Conservation (phyloP, 2,888 invertebrate species). For the Julus scanicus region DNA sequence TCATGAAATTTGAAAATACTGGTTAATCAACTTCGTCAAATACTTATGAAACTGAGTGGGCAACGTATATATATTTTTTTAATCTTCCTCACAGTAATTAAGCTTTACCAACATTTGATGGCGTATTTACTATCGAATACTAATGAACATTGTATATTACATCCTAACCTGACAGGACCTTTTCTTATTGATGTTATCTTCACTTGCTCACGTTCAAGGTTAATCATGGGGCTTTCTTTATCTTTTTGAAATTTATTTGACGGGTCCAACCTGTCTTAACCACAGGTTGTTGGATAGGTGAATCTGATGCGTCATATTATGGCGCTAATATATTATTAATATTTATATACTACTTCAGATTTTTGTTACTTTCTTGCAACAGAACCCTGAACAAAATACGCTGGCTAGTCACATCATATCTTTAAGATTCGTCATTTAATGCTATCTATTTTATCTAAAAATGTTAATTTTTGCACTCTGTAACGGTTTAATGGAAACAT, state of each 20-base stretch:
- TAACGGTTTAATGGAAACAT: too few relatives aligned
- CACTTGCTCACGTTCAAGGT: slow-evolving; percentile 4
- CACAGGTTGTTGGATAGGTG: not conserved
- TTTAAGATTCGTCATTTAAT: too few relatives aligned
- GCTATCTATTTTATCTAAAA: too few relatives aligned
- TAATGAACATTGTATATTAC: not conserved
- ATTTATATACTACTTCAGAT: not conserved
- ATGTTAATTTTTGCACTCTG: too few relatives aligned
- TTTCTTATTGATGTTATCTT: not conserved
- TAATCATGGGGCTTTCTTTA: slow-evolving; percentile 26
- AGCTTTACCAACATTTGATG: not conserved
- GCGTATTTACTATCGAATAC: slow-evolving; percentile 33
- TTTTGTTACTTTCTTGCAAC: not conserved
- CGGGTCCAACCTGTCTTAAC: not conserved
- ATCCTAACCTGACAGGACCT: not conserved
- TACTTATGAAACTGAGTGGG: not conserved
- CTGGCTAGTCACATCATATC: too few relatives aligned
- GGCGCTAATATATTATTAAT: not conserved
- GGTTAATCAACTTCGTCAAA: slow-evolving; percentile 25
- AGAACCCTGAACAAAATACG: not conserved
- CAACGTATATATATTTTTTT: not conserved
- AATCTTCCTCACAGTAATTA: slow-evolving; percentile 15
- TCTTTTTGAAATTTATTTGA: slow-evolving; percentile 6
- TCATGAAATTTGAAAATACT: not conserved
- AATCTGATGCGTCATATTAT: slow-evolving; percentile 3